These are phyloP conservation scores for Dermatemys mawii DNA, from an alignment of 2,113 vertebrate species.

Conservation along the genomic window DNA sequence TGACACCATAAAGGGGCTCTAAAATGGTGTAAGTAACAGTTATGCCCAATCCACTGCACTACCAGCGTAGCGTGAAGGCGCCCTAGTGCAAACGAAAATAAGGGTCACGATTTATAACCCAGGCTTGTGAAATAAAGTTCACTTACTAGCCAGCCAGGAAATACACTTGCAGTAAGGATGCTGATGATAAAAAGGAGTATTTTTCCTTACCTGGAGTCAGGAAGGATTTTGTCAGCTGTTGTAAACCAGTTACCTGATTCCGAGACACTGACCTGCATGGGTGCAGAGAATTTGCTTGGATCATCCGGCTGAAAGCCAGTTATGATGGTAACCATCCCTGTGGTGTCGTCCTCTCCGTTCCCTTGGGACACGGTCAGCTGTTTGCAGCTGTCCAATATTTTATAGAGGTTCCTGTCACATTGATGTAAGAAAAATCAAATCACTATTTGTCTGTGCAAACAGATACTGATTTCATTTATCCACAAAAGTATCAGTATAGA, in stretches of 20 bases:
- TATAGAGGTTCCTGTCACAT: slow-evolving; percentile 89
- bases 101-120: background rate
- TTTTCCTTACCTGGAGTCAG: background rate
- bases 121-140: background rate
- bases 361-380: slow-evolving; percentile 92
- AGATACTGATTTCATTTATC: background rate
- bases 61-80: background rate
- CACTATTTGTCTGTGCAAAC: background rate
- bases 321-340: slow-evolving; percentile 96
- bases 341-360: slow-evolving; percentile 91
- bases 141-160: background rate
- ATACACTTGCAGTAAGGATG: background rate
- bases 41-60: background rate
- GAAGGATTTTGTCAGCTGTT: background rate
- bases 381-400: slow-evolving; percentile 96
- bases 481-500: background rate
- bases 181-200: background rate
- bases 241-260: background rate
- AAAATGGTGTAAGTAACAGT: background rate
- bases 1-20: background rate
- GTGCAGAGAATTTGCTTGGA: slow-evolving; percentile 77
- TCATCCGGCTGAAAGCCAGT: slow-evolving; percentile 87
- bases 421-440: background rate
- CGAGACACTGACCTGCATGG: slow-evolving; percentile 88
- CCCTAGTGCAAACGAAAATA: background rate